Conservation (phyloP, 2,888 invertebrate species). For the Rotaria socialis region DNA sequence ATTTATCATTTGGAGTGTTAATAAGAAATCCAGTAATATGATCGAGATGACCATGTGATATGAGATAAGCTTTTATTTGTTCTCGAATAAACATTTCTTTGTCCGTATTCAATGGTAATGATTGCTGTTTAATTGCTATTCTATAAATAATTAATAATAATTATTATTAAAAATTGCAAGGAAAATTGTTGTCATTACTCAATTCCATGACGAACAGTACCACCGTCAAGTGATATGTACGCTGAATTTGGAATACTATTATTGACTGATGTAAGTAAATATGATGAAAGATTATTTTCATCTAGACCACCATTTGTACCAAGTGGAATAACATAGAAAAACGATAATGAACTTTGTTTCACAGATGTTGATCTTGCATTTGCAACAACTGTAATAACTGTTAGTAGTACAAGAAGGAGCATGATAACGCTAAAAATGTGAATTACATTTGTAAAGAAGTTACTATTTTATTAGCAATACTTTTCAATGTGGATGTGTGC, state of each 20-base stretch:
- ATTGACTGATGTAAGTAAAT: neutral
- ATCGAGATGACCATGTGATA: constrained; percentile 30
- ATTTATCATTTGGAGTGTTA: constrained; percentile 28
- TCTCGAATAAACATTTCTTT: neutral
- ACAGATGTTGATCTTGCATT: neutral
- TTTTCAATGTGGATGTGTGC: no score
- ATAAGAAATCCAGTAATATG: constrained; percentile 2
- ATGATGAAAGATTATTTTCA: constrained; percentile 2
- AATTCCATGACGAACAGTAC: constrained; percentile 1
- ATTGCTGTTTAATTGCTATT: neutral
- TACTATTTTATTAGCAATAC: no score
- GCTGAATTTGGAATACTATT: neutral
- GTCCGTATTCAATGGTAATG: neutral
- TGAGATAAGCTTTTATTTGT: constrained; percentile 25
- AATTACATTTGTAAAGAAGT: no score
- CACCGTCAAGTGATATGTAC: constrained; percentile 17
- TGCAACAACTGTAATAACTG: neutral
- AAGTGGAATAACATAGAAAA: neutral
- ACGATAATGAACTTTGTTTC: neutral
- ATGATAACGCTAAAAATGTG: neutral
- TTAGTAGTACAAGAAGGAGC: neutral
- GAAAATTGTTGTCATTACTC: neutral
- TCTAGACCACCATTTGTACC: neutral
- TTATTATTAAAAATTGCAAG: neutral
- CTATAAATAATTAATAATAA: neutral